These are phyloP conservation scores for Seladonia tumulorum DNA, from an alignment of 2,888 invertebrate species.

Conservation along the genomic window DNA sequence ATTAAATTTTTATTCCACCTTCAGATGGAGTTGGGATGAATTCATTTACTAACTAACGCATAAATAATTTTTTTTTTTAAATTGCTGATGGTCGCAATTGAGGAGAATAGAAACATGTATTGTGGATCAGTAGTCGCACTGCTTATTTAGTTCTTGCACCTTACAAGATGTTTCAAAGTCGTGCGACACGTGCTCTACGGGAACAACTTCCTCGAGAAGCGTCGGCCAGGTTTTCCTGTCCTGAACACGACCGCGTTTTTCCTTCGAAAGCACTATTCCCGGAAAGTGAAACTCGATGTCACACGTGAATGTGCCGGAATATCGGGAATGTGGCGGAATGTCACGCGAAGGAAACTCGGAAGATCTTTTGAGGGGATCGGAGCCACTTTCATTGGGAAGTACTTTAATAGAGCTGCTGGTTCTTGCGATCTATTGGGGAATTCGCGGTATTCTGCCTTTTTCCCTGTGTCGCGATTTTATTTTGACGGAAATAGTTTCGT, in stretches of 20 bases:
- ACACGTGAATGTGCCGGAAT: constrained; percentile 9
- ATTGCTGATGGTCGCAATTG: too few relatives aligned
- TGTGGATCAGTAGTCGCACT: too few relatives aligned
- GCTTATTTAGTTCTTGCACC: neutral
- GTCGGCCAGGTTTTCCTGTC: neutral
- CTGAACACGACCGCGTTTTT: neutral
- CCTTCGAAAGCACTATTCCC: constrained; percentile 35
- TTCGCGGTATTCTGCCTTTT: neutral
- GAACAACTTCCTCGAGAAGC: neutral
- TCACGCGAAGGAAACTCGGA: constrained; percentile 15
- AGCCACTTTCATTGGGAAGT: constrained; percentile 44
- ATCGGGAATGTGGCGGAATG: constrained; percentile 36
- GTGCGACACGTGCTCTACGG: neutral
- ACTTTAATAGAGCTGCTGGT: constrained; percentile 24
- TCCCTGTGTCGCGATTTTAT: neutral
- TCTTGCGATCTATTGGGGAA: constrained; percentile 1
- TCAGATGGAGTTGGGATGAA: too few relatives aligned
- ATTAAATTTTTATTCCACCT: too few relatives aligned
- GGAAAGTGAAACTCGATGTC: constrained; percentile 57
- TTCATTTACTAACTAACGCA: too few relatives aligned
- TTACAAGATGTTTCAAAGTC: neutral
- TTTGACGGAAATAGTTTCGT: neutral
- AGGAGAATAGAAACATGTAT: neutral
- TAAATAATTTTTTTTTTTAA: too few relatives aligned
- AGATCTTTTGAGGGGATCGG: constrained; percentile 46